Evolutionary conservation across 2,113 vertebrate genomes (phyloP), one percentile per base, ranked within the genome.

Genomic region (Phalacrocorax carbo): DNA sequence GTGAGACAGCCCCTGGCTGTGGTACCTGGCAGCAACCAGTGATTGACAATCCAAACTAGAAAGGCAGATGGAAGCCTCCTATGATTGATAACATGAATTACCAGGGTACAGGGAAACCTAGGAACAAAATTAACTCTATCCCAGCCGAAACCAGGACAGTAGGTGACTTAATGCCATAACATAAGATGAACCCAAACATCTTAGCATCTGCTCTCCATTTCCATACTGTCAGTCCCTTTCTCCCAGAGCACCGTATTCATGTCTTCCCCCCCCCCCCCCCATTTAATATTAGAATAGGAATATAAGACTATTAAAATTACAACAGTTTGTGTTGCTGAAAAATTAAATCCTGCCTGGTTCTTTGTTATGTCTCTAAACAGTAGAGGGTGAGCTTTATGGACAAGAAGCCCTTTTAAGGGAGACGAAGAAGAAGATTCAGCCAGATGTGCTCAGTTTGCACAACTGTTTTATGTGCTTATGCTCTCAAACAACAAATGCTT

Each of bases 401-500:
- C 19, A 84, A 84, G 80, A 42, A 66, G 5, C 15, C 32, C 30
- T 89, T 76, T 64, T 61, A 48, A 75, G 46, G 23, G 40, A 88
- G 72, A 60, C 11, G 86, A 68, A 93, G 38, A 17, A 77, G 25
- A 78, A 87, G 44, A 82, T 72, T 60, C 69, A 49, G 34, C 38
- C 83, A 92, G 73, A 92, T 97, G 44, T 91, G 49, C 70, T 82
- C 83, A n/a, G 57, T 72, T 82, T 94, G 77, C 40, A 69, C 80
- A 95, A 86, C 42, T 95, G 42, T 51, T 96, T 91, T 44, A 88
- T 77, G 64, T 66, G 25, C 21, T 68, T 80, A 52, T 75, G 15
- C 29, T 83, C 76, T 95, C 85, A 93, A 95, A 81, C 68, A 93
- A 90, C 75, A 91, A 95, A 97, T 52, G 58, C 38, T 94, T 94